Percentiles rank a stretch among this genome's conserved stretches.
phyloP scores from a whole-genome alignment of 2,888 invertebrate species.

The Argyresthia albistria region DNA sequence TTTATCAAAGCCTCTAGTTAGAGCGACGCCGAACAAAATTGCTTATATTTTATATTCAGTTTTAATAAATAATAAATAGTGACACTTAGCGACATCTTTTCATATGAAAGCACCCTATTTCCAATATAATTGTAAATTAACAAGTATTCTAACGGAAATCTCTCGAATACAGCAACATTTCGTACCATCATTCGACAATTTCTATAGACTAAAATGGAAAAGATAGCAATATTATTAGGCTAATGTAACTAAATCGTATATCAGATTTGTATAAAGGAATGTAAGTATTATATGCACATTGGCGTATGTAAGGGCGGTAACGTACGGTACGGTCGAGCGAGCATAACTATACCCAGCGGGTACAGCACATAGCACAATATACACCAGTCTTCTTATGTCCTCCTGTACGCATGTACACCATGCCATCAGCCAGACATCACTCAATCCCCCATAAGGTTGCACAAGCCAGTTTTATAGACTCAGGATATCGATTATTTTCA shows the following conservation, averaged over 20 bases:
- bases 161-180: slow-evolving; percentile 26
- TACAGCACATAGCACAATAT: slow-evolving; percentile 62
- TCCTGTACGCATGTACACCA: slow-evolving; percentile 18
- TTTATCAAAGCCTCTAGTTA: too few relatives aligned
- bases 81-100: slow-evolving; percentile 4
- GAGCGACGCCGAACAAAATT: not conserved
- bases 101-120: slow-evolving; percentile 5
- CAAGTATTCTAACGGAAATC: slow-evolving; percentile 24
- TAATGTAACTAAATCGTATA: slow-evolving; percentile 68
- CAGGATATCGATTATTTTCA: slow-evolving; percentile 51
- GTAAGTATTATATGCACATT: slow-evolving; percentile 57
- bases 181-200: slow-evolving; percentile 46
- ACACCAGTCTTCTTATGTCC: not conserved
- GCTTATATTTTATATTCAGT: not conserved
- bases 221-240: slow-evolving; percentile 70
- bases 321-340: not conserved
- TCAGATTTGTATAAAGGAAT: slow-evolving; percentile 65
- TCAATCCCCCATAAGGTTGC: slow-evolving; percentile 35
- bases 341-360: slow-evolving; percentile 29
- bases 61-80: not conserved
- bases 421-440: slow-evolving; percentile 18
- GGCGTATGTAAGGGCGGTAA: slow-evolving; percentile 20
- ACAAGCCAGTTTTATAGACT: slow-evolving; percentile 59
- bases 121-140: slow-evolving; percentile 8
- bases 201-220: slow-evolving; percentile 69